phyloP scores from a whole-genome alignment of 2,113 vertebrate species.

The Phodopus roborovskii region DNA sequence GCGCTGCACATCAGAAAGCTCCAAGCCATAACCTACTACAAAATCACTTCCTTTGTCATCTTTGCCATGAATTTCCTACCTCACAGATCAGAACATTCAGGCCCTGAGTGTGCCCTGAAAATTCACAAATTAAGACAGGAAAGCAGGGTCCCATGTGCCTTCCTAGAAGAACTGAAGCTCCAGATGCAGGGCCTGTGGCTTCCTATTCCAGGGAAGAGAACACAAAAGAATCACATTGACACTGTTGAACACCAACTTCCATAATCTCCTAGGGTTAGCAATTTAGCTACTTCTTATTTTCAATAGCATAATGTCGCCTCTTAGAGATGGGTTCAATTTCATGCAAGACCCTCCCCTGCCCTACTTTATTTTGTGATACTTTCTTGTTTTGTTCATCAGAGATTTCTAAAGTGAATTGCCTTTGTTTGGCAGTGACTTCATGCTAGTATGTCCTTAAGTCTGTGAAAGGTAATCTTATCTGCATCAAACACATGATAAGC shows the following conservation, averaged over 20 bases:
- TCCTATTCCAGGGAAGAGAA: neutral
- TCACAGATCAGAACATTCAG: neutral
- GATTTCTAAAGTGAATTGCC: neutral
- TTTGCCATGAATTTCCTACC: neutral
- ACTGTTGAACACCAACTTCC: neutral
- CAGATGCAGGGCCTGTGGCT: neutral
- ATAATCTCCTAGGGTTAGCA: neutral
- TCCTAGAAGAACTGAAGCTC: neutral
- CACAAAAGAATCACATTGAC: neutral
- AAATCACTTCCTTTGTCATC: neutral
- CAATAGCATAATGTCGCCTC: neutral
- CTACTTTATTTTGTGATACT: neutral
- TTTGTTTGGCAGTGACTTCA: neutral
- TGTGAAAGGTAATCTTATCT: neutral
- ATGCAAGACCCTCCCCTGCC: neutral
- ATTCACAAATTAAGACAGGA: neutral
- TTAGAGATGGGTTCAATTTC: neutral
- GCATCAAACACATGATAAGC: constrained; percentile 11
- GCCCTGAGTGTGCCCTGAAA: too few species aligned
- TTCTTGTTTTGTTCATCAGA: constrained; percentile 11
- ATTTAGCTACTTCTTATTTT: neutral
- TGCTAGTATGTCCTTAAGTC: neutral
- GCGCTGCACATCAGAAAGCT: neutral
- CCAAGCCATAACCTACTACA: neutral
- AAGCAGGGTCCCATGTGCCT: neutral